Evolutionary conservation across 2,888 invertebrate genomes (phyloP).

Genomic region (Pteria penguin): DNA sequence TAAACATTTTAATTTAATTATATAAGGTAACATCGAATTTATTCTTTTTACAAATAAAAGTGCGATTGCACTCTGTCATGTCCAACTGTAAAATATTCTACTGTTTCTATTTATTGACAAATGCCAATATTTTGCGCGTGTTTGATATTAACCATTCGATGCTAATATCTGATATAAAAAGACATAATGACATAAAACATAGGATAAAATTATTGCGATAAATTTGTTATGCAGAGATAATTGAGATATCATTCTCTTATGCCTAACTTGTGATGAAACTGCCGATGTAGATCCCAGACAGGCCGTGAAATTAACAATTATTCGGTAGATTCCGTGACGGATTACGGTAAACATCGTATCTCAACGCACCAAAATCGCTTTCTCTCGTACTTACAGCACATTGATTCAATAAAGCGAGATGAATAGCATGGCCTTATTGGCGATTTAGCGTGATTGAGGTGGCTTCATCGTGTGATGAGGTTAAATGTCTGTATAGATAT

Average conservation of each 20-base stretch:
- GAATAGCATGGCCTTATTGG: background rate
- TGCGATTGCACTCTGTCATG: too few relatives aligned
- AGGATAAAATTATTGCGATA: background rate
- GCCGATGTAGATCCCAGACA: background rate
- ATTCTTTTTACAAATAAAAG: too few relatives aligned
- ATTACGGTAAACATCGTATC: background rate
- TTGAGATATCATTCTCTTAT: background rate
- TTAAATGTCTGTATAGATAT: conserved; percentile 12
- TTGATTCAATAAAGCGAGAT: background rate
- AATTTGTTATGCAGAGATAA: background rate
- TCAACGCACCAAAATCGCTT: background rate
- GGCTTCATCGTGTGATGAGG: conserved; percentile 12
- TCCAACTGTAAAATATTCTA: too few relatives aligned
- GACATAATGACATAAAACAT: background rate
- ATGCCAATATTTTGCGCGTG: too few relatives aligned
- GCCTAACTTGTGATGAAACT: background rate
- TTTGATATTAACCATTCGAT: background rate
- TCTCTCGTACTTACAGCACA: background rate
- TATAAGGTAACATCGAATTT: too few relatives aligned
- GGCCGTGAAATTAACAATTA: background rate
- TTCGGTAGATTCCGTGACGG: background rate
- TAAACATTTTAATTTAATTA: too few relatives aligned
- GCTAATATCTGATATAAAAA: background rate
- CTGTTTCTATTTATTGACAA: too few relatives aligned
- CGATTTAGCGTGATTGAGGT: background rate